A percentile compares a stretch with the other conserved stretches of the same genome.
These are phyloP conservation scores for Glyphotaelius pellucidus DNA, from an alignment of 2,888 invertebrate species.

Conservation along the genomic window DNA sequence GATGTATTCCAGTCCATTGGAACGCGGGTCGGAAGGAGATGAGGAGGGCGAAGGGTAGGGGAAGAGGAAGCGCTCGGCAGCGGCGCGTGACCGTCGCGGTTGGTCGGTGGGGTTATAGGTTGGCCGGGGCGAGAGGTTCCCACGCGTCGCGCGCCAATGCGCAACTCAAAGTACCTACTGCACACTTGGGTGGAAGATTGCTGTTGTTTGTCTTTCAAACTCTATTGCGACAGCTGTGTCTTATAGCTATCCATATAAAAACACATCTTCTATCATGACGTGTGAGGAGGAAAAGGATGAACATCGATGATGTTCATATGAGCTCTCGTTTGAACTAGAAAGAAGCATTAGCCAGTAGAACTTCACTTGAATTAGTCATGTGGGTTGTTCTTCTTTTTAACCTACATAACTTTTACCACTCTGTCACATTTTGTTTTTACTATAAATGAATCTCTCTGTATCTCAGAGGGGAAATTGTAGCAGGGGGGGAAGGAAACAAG, in stretches of 20 bases:
- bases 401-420: no score
- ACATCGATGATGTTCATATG: no score
- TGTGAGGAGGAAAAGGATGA: no score
- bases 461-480: no score
- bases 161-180: conserved; percentile 10
- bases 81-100: conserved; percentile 61
- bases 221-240: not conserved
- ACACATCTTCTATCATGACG: not conserved
- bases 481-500: no score
- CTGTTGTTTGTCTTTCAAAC: not conserved
- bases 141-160: conserved; percentile 41
- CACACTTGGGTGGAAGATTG: not conserved
- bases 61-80: not conserved
- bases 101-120: conserved; percentile 63
- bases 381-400: no score
- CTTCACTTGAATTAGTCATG: no score
- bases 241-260: not conserved
- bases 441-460: no score
- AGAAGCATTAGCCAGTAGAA: no score
- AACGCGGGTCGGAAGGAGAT: not conserved
- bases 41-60: not conserved
- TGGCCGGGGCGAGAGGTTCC: conserved; percentile 57
- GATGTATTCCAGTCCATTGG: not conserved
- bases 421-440: no score
- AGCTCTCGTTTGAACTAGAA: no score